phyloP scores from a whole-genome alignment of 2,797 vertebrate species.

The Chelonia mydas region DNA sequence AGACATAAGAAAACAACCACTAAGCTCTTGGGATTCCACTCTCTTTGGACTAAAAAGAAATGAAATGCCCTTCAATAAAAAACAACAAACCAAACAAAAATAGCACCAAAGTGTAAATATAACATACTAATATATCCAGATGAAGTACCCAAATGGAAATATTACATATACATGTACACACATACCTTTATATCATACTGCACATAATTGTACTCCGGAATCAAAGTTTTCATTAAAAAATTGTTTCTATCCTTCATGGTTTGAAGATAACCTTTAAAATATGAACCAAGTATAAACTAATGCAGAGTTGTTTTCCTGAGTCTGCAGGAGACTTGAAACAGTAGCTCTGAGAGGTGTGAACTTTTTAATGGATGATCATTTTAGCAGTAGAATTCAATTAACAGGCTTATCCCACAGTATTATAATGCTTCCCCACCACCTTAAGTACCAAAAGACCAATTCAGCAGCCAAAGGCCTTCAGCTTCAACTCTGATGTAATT shows the following conservation, averaged over 20 bases:
- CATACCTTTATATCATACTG: background rate
- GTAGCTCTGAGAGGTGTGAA: background rate
- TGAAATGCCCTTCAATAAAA: background rate
- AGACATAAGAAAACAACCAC: too few species aligned
- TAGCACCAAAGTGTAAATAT: too few species aligned
- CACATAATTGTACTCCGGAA: background rate
- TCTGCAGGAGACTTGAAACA: background rate
- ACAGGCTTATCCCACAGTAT: background rate
- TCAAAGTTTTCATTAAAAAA: background rate
- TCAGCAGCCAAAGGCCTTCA: background rate
- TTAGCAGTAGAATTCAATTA: background rate
- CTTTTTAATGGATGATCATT: background rate
- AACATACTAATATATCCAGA: too few species aligned
- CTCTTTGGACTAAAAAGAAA: background rate
- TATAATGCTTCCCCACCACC: background rate
- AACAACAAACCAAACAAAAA: too few species aligned
- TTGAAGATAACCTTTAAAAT: background rate
- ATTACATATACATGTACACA: background rate
- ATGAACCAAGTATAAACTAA: too few species aligned
- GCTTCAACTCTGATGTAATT: too few species aligned
- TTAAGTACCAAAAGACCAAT: background rate
- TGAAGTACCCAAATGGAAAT: too few species aligned
- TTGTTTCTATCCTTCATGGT: background rate
- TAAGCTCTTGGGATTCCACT: too few species aligned
- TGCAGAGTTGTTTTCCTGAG: background rate